These are phyloP conservation scores for Lacanobia oleracea DNA, from an alignment of 2,888 invertebrate species.

Conservation along the genomic window DNA sequence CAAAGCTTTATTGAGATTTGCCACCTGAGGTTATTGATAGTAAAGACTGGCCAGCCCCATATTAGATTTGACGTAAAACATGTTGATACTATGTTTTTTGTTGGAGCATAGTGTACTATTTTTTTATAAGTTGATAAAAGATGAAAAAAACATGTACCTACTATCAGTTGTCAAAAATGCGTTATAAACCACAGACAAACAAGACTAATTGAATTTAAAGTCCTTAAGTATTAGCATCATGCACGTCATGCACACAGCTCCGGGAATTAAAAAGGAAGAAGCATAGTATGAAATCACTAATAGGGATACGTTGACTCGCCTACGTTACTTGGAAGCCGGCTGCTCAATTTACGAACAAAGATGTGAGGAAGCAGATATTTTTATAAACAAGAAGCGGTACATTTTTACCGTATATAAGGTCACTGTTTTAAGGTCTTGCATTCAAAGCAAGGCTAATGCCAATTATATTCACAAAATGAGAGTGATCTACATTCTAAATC, in stretches of 20 bases:
- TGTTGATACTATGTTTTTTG: no score
- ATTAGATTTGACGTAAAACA: no score
- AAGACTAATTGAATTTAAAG: background rate
- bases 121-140: no score
- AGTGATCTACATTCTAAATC: background rate
- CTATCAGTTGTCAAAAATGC: no score
- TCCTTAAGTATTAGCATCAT: background rate
- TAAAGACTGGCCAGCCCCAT: no score
- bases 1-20: no score
- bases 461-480: background rate
- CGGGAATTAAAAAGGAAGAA: slow-evolving; percentile 38
- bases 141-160: no score
- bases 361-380: slow-evolving; percentile 35
- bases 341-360: slow-evolving; percentile 40
- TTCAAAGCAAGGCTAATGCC: background rate
- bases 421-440: background rate
- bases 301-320: slow-evolving; percentile 42
- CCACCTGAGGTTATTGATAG: no score
- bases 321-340: slow-evolving; percentile 30
- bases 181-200: no score
- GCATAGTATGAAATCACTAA: slow-evolving; percentile 33
- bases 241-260: background rate
- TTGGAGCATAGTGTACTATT: no score
- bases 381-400: slow-evolving; percentile 9
- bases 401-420: background rate